Conservation (phyloP, 2,113 vertebrate species). For the Abramis brama region DNA sequence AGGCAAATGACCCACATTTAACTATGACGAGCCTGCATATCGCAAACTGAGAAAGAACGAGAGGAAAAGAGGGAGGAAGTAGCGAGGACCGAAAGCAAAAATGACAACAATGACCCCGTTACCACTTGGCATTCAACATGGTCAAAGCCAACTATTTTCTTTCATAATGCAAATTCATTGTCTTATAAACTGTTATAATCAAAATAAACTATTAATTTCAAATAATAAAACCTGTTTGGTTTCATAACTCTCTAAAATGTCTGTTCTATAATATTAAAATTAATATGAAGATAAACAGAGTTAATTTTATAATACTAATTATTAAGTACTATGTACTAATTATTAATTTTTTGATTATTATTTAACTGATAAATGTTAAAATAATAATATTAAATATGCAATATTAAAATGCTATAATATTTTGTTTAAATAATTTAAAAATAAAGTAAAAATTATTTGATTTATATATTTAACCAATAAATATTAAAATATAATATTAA, state of each 20-base stretch:
- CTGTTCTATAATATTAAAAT: too few species aligned
- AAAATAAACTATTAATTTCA: too few species aligned
- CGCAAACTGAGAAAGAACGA: neutral
- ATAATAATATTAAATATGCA: neutral
- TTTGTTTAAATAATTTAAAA: neutral
- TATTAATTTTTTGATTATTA: too few species aligned
- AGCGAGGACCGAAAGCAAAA: neutral
- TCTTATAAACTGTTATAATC: too few species aligned
- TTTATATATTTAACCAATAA: neutral
- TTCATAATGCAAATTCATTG: too few species aligned
- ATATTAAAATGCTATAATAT: neutral
- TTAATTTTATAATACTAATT: neutral
- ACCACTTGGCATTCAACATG: neutral
- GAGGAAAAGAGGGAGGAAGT: slow-evolving; percentile 34
- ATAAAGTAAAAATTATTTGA: neutral
- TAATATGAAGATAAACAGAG: neutral
- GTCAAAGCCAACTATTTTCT: too few species aligned
- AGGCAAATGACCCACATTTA: slow-evolving; percentile 61
- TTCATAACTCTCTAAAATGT: too few species aligned
- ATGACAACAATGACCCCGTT: neutral
- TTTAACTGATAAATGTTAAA: neutral
- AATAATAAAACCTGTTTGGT: too few species aligned
- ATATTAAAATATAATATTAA: neutral
- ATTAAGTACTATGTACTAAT: too few species aligned
- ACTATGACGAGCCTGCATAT: neutral